Conservation (phyloP, 1,140 invertebrate genomes). For the Musca domestica region DNA sequence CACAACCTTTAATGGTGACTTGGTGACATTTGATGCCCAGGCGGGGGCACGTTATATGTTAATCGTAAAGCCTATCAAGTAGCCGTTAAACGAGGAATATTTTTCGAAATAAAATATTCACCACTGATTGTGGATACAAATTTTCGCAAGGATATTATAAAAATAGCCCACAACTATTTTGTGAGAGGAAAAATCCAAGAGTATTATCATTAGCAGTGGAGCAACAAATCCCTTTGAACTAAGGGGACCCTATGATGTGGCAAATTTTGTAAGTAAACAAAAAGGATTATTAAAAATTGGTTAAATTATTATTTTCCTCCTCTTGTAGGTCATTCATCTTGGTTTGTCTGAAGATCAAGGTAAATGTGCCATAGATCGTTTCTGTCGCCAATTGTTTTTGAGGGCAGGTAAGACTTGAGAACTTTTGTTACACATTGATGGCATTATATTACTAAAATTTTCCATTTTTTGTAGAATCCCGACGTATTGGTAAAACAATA, state of each 20-base stretch:
- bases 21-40: slow-evolving; percentile 65
- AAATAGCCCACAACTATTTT: slow-evolving; percentile 66
- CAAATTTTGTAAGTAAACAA: slow-evolving; percentile 64
- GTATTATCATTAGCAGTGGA: slow-evolving; percentile 70
- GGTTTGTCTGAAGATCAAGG: slow-evolving; percentile 64
- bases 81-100: slow-evolving; percentile 66
- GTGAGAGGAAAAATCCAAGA: slow-evolving; percentile 69
- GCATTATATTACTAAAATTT: slow-evolving; percentile 17
- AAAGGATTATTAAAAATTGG: slow-evolving; percentile 23
- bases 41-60: slow-evolving; percentile 58
- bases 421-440: not conserved
- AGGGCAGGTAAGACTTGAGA: slow-evolving; percentile 54
- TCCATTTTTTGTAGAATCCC: slow-evolving; percentile 50
- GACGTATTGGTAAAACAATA: slow-evolving; percentile 57
- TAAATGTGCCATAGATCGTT: slow-evolving; percentile 60
- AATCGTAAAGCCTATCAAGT: slow-evolving; percentile 68
- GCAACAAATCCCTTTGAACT: slow-evolving; percentile 60
- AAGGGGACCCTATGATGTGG: slow-evolving; percentile 72
- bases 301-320: slow-evolving; percentile 3
- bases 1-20: slow-evolving; percentile 64
- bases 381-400: slow-evolving; percentile 56
- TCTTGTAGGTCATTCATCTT: slow-evolving; percentile 60
- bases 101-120: slow-evolving; percentile 72
- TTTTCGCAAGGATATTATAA: slow-evolving; percentile 66
- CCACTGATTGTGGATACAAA: slow-evolving; percentile 63